Evolutionary conservation across 2,797 vertebrate genomes (phyloP).

Genomic region (Oreochromis mossambicus): DNA sequence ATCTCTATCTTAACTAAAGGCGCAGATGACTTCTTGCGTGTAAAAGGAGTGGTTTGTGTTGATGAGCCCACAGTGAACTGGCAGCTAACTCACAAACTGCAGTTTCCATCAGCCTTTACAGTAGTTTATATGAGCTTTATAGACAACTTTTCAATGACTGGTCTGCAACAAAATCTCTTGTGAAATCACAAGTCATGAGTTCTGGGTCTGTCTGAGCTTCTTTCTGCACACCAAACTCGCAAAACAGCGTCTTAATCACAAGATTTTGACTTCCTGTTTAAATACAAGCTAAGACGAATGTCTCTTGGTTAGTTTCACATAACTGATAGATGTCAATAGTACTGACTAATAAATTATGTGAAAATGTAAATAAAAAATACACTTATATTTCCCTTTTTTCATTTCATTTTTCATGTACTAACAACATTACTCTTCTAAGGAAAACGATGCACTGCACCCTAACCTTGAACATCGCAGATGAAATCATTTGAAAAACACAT

Average conservation of each 20-base stretch:
- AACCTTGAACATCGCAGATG: neutral
- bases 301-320: neutral
- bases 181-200: neutral
- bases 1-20: neutral
- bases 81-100: neutral
- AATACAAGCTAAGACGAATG: neutral
- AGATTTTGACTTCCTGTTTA: neutral
- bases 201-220: neutral
- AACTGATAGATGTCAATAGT: neutral
- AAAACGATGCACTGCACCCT: neutral
- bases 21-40: neutral
- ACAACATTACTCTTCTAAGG: neutral
- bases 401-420: neutral
- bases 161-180: neutral
- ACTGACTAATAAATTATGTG: neutral
- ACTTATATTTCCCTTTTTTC: neutral
- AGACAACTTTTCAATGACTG: neutral
- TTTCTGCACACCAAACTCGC: accelerated
- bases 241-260: neutral
- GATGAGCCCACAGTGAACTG: neutral
- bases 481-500: neutral
- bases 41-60: neutral
- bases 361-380: neutral
- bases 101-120: neutral
- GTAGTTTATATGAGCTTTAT: neutral